Evolutionary conservation across 2,888 invertebrate genomes (phyloP).

Genomic region (Horisme vitalbata): DNA sequence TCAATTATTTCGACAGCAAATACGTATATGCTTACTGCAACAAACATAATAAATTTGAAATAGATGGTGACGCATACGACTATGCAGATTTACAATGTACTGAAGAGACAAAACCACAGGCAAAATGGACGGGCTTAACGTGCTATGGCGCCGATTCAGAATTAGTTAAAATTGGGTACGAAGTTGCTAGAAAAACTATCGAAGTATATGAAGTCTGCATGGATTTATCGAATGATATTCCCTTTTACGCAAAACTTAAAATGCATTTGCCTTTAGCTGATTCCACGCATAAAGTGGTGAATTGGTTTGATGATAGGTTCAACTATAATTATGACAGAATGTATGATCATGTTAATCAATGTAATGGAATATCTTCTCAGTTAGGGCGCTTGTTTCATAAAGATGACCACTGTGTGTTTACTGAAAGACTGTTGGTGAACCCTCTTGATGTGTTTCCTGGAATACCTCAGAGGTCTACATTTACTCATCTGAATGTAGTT

Average conservation of each 20-base stretch:
- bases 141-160: slow-evolving; percentile 42
- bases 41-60: slow-evolving; percentile 35
- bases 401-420: slow-evolving; percentile 49
- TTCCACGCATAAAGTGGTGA: slow-evolving; percentile 7
- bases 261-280: slow-evolving; percentile 35
- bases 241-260: slow-evolving; percentile 43
- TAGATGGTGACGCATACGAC: slow-evolving; percentile 34
- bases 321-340: slow-evolving; percentile 39
- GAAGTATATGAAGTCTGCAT: slow-evolving; percentile 52
- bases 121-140: slow-evolving; percentile 25
- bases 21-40: slow-evolving; percentile 41
- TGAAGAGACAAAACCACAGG: slow-evolving; percentile 33
- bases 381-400: slow-evolving; percentile 26
- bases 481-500: slow-evolving; percentile 50
- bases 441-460: slow-evolving; percentile 52
- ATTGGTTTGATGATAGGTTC: slow-evolving; percentile 39
- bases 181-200: slow-evolving; percentile 24
- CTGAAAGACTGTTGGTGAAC: slow-evolving; percentile 50
- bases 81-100: slow-evolving; percentile 49
- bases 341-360: slow-evolving; percentile 47
- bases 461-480: slow-evolving; percentile 46
- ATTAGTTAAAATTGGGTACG: slow-evolving; percentile 43
- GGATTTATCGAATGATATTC: slow-evolving; percentile 37
- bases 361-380: slow-evolving; percentile 20
- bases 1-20: slow-evolving; percentile 28